phyloP scores from a whole-genome alignment of 2,797 vertebrate genomes.

The Todus mexicanus region DNA sequence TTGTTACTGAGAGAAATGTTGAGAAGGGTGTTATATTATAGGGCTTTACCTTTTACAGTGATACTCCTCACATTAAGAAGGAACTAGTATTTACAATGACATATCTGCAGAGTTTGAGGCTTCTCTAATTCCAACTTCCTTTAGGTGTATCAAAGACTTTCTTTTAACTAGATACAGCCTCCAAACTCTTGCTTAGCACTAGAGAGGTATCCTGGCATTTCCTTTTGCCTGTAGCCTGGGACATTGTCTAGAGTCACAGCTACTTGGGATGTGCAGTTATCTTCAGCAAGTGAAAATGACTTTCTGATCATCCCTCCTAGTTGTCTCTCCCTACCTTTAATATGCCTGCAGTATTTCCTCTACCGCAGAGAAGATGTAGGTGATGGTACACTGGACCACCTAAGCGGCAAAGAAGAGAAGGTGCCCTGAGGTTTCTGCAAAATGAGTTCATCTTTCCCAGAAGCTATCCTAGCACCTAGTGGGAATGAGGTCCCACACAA shows the following conservation, averaged over 20 bases:
- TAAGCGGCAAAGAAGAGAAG: neutral
- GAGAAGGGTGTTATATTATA: neutral
- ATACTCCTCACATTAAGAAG: neutral
- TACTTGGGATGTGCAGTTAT: neutral
- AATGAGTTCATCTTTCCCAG: neutral
- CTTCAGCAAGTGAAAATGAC: neutral
- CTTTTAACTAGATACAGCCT: neutral
- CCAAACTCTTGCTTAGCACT: neutral
- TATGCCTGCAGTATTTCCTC: neutral
- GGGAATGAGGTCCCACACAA: neutral
- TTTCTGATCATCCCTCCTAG: neutral
- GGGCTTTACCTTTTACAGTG: neutral
- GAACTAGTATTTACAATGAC: neutral
- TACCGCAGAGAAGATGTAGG: neutral
- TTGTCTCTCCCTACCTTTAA: neutral
- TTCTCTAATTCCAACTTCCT: neutral
- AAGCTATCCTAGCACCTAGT: neutral
- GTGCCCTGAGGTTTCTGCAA: neutral
- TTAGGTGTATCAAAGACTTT: neutral
- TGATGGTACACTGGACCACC: neutral
- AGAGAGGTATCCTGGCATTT: neutral
- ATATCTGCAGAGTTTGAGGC: neutral
- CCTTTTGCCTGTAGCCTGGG: neutral
- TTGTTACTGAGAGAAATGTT: neutral
- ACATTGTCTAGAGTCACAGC: neutral